phyloP scores from a whole-genome alignment of 1,140 invertebrate genomes.

The Chironomus tepperi region DNA sequence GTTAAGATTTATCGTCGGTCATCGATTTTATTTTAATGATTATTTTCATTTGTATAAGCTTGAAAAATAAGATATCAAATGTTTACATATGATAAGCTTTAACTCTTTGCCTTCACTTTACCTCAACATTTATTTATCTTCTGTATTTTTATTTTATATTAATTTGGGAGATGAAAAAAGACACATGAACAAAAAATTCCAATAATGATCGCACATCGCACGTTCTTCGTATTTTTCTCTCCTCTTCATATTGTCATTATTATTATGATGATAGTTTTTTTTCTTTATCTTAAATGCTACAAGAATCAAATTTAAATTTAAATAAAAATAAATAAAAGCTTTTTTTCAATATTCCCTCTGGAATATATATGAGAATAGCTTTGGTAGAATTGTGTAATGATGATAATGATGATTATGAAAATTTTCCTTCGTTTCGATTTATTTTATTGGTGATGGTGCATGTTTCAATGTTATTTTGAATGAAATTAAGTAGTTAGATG shows the following conservation, averaged over 20 bases:
- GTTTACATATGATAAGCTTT: conserved; percentile 10
- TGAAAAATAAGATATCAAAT: conserved; percentile 24
- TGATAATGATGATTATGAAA: too few relatives aligned
- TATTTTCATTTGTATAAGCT: conserved; percentile 19
- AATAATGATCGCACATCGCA: conserved; percentile 10
- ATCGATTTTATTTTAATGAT: conserved; percentile 22
- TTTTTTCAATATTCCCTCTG: too few relatives aligned
- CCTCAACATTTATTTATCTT: too few relatives aligned
- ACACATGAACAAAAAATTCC: background rate
- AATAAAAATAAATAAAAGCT: too few relatives aligned
- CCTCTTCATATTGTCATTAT: background rate
- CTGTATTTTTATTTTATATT: too few relatives aligned
- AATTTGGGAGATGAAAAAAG: background rate
- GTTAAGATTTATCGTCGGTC: conserved; percentile 19
- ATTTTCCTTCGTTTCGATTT: too few relatives aligned
- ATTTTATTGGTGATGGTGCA: too few relatives aligned
- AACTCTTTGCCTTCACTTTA: background rate
- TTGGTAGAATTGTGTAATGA: too few relatives aligned
- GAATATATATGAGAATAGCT: too few relatives aligned
- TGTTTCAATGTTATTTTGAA: too few relatives aligned
- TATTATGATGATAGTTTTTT: background rate
- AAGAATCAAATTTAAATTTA: background rate
- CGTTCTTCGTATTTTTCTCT: background rate
- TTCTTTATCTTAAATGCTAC: conserved; percentile 5
- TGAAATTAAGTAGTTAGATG: too few relatives aligned